phyloP scores from a whole-genome alignment of 2,113 vertebrate genomes.

The Nipponia nippon region DNA sequence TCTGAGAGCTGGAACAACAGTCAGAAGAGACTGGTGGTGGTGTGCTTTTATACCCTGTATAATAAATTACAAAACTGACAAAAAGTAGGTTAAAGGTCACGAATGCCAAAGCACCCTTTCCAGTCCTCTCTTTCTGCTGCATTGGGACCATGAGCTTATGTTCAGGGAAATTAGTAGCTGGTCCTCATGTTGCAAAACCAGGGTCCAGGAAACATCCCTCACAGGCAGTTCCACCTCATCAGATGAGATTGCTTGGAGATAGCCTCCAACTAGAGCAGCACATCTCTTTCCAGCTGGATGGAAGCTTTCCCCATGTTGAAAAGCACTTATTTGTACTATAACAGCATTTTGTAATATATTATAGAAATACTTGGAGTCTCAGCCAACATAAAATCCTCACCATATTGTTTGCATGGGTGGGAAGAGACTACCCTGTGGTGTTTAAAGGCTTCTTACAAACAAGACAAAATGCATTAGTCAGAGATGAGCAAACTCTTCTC shows the following conservation, averaged over 20 bases:
- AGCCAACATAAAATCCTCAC: neutral
- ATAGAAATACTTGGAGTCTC: neutral
- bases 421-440: neutral
- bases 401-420: neutral
- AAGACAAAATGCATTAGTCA: neutral
- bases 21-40: neutral
- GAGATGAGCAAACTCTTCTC: neutral
- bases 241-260: neutral
- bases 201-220: neutral
- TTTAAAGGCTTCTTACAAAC: neutral
- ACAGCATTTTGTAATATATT: neutral
- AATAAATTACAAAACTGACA: neutral
- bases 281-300: neutral
- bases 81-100: neutral
- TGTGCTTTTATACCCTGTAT: neutral
- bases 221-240: accelerated
- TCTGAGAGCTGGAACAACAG: neutral
- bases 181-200: neutral
- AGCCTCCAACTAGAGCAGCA: neutral
- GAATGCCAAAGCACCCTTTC: neutral
- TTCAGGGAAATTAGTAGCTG: neutral
- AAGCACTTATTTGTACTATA: neutral
- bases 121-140: neutral
- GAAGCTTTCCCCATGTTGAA: neutral
- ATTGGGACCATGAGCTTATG: neutral